Conservation (phyloP, 2,888 invertebrate genomes). For the Lampropteryx suffumata region DNA sequence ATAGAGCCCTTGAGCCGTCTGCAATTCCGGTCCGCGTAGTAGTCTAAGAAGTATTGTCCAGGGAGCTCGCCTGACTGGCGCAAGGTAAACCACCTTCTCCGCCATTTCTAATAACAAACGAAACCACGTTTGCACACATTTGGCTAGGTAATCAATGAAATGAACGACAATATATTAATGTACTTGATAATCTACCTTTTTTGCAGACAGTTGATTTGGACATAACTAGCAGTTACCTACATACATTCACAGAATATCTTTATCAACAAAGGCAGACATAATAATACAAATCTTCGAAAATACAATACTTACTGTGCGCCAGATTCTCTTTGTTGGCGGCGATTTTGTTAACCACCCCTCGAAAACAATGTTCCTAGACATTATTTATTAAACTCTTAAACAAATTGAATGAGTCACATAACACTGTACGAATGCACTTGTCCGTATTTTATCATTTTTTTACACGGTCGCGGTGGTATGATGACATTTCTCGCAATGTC, state of each 20-base stretch:
- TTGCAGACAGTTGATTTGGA: constrained; percentile 2
- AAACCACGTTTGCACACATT: constrained; percentile 26
- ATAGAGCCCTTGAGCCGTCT: constrained; percentile 94
- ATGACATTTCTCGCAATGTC: too few relatives aligned
- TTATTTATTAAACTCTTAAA: constrained; percentile 41
- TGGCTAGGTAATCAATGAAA: background rate
- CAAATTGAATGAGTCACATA: constrained; percentile 49
- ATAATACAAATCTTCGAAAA: constrained; percentile 37
- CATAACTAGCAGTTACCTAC: constrained; percentile 21
- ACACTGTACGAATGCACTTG: constrained; percentile 6
- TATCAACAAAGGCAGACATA: constrained; percentile 59
- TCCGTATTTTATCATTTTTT: background rate
- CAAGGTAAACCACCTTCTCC: constrained; percentile 96
- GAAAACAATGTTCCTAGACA: constrained; percentile 88
- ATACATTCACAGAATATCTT: constrained; percentile 44
- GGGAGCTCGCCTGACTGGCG: constrained; percentile 96
- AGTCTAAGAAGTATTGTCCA: constrained; percentile 96
- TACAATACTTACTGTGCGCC: constrained; percentile 93
- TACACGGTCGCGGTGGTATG: too few relatives aligned
- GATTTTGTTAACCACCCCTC: constrained; percentile 98
- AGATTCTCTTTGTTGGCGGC: constrained; percentile 95
- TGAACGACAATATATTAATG: too few relatives aligned
- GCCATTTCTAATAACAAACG: constrained; percentile 90
- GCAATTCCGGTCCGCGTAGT: constrained; percentile 94
- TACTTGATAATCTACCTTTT: background rate